These are phyloP conservation scores for Fragum sueziense DNA, from an alignment of 2,888 invertebrate species.

Conservation along the genomic window DNA sequence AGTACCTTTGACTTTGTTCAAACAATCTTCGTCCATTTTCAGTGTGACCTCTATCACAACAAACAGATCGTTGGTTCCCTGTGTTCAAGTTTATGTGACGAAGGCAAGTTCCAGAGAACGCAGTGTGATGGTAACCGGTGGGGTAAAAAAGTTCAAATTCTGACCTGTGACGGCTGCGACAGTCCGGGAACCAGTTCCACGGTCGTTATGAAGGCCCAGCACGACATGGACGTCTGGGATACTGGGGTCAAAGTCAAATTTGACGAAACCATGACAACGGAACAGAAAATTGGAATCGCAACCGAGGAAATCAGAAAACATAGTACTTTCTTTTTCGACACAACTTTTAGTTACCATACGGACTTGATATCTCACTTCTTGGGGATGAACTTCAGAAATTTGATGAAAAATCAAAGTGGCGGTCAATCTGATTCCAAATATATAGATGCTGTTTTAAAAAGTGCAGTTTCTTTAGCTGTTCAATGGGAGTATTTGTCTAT, in stretches of 20 bases:
- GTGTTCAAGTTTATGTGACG: slow-evolving; percentile 7
- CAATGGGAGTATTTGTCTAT: slow-evolving; percentile 14
- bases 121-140: slow-evolving; percentile 16
- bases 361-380: slow-evolving; percentile 11
- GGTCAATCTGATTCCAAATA: background rate
- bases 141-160: slow-evolving; percentile 14
- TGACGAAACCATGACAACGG: background rate
- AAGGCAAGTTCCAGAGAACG: background rate
- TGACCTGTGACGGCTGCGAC: slow-evolving; percentile 7
- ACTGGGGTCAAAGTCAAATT: background rate
- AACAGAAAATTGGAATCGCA: slow-evolving; percentile 5
- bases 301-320: background rate
- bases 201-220: slow-evolving; percentile 12
- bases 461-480: background rate
- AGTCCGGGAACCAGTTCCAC: background rate
- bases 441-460: slow-evolving; percentile 7
- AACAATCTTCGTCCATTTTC: no score
- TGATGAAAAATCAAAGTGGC: background rate
- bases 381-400: background rate
- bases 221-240: slow-evolving; percentile 1
- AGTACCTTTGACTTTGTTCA: no score
- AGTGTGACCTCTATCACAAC: slow-evolving; percentile 2
- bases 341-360: background rate
- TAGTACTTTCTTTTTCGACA: background rate
- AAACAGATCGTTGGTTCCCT: background rate